A percentile compares a stretch with the other conserved stretches of the same genome.
Evolutionary conservation across 2,888 invertebrate genomes (phyloP).

Genomic region (Plusia festucae): DNA sequence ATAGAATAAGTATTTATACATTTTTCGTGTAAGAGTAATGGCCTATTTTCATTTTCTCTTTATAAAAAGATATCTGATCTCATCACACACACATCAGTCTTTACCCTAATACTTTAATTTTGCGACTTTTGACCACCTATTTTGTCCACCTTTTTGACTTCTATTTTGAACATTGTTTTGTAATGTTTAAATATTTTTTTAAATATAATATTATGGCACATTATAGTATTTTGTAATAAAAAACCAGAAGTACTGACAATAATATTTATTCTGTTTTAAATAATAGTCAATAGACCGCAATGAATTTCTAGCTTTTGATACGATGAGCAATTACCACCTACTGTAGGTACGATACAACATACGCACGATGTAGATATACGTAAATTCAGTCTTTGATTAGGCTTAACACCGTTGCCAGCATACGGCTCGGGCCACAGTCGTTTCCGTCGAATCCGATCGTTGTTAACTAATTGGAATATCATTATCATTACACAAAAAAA

Average conservation of each 20-base stretch:
- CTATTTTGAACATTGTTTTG: background rate
- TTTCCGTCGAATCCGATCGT: slow-evolving; percentile 68
- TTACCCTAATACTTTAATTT: too few relatives aligned
- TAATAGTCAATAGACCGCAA: slow-evolving; percentile 87
- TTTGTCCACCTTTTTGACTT: too few relatives aligned
- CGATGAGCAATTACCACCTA: slow-evolving; percentile 82
- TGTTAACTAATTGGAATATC: slow-evolving; percentile 64
- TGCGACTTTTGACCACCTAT: too few relatives aligned
- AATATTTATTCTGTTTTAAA: slow-evolving; percentile 71
- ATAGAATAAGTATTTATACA: too few relatives aligned
- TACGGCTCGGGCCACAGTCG: slow-evolving; percentile 54
- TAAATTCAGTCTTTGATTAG: slow-evolving; percentile 88
- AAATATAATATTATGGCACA: too few relatives aligned
- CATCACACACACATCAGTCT: too few relatives aligned
- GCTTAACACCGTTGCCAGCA: slow-evolving; percentile 70
- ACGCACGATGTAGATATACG: slow-evolving; percentile 75
- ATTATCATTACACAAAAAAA: slow-evolving; percentile 65
- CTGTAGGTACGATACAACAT: slow-evolving; percentile 64
- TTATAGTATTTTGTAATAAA: too few relatives aligned
- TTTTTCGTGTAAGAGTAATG: too few relatives aligned
- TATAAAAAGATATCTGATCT: too few relatives aligned
- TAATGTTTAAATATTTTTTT: background rate
- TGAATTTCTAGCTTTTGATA: slow-evolving; percentile 79
- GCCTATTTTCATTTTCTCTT: too few relatives aligned
- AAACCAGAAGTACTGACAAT: slow-evolving; percentile 53